These are phyloP conservation scores for Pseudomyrmex flavicornis DNA, from an alignment of 1,140 invertebrate genomes.

Conservation along the genomic window DNA sequence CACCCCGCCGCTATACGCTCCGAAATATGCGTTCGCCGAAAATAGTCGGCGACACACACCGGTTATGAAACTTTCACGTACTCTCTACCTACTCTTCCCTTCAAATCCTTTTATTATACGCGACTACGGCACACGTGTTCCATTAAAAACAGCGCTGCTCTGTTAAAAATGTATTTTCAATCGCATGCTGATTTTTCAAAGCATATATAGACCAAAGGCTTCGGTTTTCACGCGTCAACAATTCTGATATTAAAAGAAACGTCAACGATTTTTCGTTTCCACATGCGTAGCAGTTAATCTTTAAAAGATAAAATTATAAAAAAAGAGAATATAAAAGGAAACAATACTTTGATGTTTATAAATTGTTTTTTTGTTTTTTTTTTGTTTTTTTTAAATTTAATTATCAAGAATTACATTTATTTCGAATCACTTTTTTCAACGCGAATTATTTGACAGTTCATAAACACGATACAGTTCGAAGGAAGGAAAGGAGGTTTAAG, in stretches of 20 bases:
- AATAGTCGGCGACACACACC: slow-evolving; percentile 58
- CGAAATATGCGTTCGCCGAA: slow-evolving; percentile 53
- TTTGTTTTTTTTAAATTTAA: too few relatives aligned
- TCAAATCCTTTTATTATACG: slow-evolving; percentile 39
- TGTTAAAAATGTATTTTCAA: slow-evolving; percentile 53
- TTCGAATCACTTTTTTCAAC: neutral
- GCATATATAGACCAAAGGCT: neutral
- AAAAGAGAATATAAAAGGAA: too few relatives aligned
- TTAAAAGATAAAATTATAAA: neutral
- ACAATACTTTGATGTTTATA: too few relatives aligned
- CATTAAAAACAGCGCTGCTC: slow-evolving; percentile 27
- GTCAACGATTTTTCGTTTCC: slow-evolving; percentile 13
- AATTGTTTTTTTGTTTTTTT: too few relatives aligned
- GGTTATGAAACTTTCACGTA: slow-evolving; percentile 61
- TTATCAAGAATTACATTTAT: neutral
- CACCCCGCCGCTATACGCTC: neutral
- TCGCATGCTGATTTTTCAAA: slow-evolving; percentile 49
- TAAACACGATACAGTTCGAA: neutral
- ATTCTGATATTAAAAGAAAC: slow-evolving; percentile 23
- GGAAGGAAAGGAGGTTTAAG: neutral
- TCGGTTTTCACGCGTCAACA: neutral
- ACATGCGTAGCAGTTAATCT: neutral
- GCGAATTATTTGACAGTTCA: neutral
- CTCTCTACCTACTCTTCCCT: neutral
- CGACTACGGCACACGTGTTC: slow-evolving; percentile 9